Base-by-base conservation (phyloP, 2,113 vertebrate species). In the Andinoacara biseriatus region DNA sequence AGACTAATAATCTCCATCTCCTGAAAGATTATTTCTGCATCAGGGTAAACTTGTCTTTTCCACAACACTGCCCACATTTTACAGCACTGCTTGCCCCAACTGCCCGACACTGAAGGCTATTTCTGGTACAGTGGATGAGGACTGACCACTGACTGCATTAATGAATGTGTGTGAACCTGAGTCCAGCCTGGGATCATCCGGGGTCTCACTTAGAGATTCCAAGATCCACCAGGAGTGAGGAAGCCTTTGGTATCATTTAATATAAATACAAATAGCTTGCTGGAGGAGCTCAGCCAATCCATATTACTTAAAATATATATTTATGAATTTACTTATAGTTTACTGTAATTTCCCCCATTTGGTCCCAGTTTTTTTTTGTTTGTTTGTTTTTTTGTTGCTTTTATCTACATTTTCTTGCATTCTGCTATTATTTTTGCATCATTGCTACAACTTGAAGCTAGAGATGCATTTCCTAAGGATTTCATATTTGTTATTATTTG, bases 391-490 rank as follows among this genome's bases (percentile, higher is more conserved):
- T 15, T 17, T 20, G 5, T 29, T 7, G 63, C 22, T 63, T 14
- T 40, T 40, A 65, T 43, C n/a, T 10, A 11, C 22, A 18, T 29
- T 11, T 29, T 65, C 4, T 29, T 69, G 29, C 10, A 13, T 43
- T 13, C 40, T 7, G 3, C 0, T 69, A 18, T 49, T 20, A 20
- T 29, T 69, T 69, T 69, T 20, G 40, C 40, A 52, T 72, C 0
- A 52, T 11, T 31, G 31, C 1, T 1, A 20, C 3, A 72, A 29
- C 2, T 20, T 69, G 15, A 29, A 69, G 63, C 35, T n/a, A n/a
- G 10, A 1, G 18, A 35, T 7, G 20, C 0, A 9, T 9, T 33
- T 29, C 1, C 14, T 67, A 13, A 5, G 0, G 0, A 2, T 6
- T 35, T 62, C n/a, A 63, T 13, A 38, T 0, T 38, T 31, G 33